A percentile compares a stretch with the other conserved stretches of the same genome.
Conservation (phyloP, 2,113 vertebrate species). For the Columba livia region DNA sequence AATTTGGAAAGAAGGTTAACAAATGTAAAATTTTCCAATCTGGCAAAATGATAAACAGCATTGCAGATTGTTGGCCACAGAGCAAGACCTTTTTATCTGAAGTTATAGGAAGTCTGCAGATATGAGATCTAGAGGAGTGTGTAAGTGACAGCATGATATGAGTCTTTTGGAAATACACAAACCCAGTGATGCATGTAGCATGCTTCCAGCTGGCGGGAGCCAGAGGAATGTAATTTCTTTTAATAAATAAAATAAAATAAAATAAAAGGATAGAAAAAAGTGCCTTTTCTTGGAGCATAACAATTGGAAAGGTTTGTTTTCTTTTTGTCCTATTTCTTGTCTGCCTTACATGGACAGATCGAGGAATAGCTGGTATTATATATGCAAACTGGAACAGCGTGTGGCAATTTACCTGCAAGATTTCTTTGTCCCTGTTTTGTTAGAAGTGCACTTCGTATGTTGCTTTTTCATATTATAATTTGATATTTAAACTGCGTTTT, state of each 20-base stretch:
- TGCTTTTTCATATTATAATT: neutral
- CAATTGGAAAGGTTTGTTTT: neutral
- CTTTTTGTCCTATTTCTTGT: neutral
- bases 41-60: neutral
- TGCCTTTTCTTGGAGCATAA: neutral
- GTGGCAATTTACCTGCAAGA: neutral
- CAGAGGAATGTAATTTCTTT: conserved; percentile 23
- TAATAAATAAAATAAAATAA: neutral
- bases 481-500: neutral
- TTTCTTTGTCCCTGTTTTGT: neutral
- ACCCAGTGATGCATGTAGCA: neutral
- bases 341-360: neutral
- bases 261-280: neutral
- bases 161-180: neutral
- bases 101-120: neutral
- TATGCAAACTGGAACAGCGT: neutral
- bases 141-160: neutral
- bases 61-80: neutral
- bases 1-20: neutral
- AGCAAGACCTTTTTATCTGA: neutral
- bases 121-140: neutral
- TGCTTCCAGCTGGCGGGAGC: conserved; percentile 41
- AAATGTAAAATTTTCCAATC: neutral
- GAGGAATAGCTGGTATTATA: neutral
- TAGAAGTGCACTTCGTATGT: neutral